A percentile compares a stretch with the other conserved stretches of the same genome.
phyloP scores from a whole-genome alignment of 2,888 invertebrate species.

The Hirtodrosophila duncani region DNA sequence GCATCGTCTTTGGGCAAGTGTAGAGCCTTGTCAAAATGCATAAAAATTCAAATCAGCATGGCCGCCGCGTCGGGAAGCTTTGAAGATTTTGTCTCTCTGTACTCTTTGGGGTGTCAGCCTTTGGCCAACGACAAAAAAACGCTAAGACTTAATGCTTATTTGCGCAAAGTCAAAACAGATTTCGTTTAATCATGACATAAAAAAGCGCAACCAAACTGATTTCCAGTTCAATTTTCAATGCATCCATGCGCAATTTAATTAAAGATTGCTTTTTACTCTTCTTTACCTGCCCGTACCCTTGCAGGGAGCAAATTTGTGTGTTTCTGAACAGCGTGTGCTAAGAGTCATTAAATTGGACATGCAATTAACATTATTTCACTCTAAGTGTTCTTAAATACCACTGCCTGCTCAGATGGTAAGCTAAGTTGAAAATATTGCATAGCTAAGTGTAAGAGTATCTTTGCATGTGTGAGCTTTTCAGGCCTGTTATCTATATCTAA shows the following conservation, averaged over 20 bases:
- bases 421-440: too few relatives aligned
- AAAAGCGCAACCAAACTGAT: conserved; percentile 73
- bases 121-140: conserved; percentile 27
- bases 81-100: background rate
- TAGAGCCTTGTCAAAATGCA: conserved; percentile 63
- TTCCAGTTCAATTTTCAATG: conserved; percentile 70
- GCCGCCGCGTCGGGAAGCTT: too few relatives aligned
- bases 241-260: conserved; percentile 63
- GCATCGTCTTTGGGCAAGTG: conserved; percentile 10
- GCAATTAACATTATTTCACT: conserved; percentile 69
- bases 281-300: conserved; percentile 3
- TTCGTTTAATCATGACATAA: conserved; percentile 72
- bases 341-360: conserved; percentile 68
- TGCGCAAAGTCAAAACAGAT: conserved; percentile 73
- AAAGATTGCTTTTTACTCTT: conserved; percentile 30
- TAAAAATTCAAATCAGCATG: conserved; percentile 68
- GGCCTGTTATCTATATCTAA: too few relatives aligned
- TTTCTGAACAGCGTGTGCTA: conserved; percentile 36
- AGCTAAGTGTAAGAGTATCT: too few relatives aligned
- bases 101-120: background rate
- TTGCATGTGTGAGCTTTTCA: too few relatives aligned
- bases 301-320: background rate
- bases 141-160: conserved; percentile 73
- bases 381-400: conserved; percentile 61
- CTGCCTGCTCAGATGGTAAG: too few relatives aligned